These are phyloP conservation scores for Stomorhina lunata DNA, from an alignment of 2,888 invertebrate genomes.

Conservation along the genomic window DNA sequence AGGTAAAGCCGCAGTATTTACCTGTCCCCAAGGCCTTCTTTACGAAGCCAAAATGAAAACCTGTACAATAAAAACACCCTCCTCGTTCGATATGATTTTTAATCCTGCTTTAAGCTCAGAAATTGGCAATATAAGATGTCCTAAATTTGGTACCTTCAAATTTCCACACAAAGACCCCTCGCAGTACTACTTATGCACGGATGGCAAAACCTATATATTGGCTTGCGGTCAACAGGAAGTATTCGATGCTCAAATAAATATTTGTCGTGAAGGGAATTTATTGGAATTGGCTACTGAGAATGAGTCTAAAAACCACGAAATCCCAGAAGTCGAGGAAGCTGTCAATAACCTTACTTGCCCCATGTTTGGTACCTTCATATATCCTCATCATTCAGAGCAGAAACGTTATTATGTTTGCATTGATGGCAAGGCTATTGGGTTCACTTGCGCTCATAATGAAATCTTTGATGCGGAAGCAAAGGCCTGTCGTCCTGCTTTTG, in stretches of 20 bases:
- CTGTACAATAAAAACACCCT: background rate
- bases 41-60: background rate
- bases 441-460: constrained; percentile 68
- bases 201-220: constrained; percentile 12
- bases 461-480: constrained; percentile 62
- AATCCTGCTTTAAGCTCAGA: background rate
- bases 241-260: background rate
- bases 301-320: background rate
- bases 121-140: background rate
- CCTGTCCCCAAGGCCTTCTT: background rate
- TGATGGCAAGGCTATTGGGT: constrained; percentile 67
- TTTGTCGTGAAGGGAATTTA: background rate
- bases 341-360: constrained; percentile 54
- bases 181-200: background rate
- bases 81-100: too few relatives aligned
- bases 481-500: constrained; percentile 54
- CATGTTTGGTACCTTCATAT: constrained; percentile 63
- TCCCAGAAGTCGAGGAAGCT: background rate
- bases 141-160: background rate
- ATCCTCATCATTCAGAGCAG: constrained; percentile 61
- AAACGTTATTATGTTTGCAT: constrained; percentile 67
- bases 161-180: background rate
- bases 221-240: background rate
- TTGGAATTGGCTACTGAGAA: background rate
- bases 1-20: background rate